phyloP scores from a whole-genome alignment of 2,797 vertebrate genomes.

The Uromys caudimaculatus region DNA sequence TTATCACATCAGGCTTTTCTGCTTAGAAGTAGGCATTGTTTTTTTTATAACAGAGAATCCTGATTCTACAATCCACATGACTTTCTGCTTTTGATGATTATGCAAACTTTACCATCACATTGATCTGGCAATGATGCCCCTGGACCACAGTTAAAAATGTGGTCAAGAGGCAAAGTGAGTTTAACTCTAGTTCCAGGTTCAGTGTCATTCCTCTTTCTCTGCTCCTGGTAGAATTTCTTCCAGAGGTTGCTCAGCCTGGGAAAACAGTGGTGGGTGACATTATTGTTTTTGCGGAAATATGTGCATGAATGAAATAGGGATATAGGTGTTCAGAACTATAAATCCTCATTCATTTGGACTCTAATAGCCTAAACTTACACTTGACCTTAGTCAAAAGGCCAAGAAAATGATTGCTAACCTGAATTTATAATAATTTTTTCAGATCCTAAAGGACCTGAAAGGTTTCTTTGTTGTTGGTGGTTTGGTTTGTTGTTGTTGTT shows the following conservation, averaged over 20 bases:
- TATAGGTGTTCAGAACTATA: not conserved
- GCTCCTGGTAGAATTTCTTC: not conserved
- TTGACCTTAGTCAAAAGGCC: no score
- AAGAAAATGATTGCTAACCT: not conserved
- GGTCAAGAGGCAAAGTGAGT: not conserved
- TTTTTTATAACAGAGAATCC: conserved; percentile 8
- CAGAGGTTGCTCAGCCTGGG: not conserved
- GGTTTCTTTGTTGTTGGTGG: conserved; percentile 1
- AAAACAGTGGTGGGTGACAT: not conserved
- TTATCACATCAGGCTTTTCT: not conserved
- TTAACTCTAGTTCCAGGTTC: conserved; percentile 3
- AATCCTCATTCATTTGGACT: conserved; percentile 21
- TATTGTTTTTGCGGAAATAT: not conserved
- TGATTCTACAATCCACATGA: not conserved
- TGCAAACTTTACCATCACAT: not conserved
- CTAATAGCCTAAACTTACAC: not conserved
- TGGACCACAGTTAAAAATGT: not conserved
- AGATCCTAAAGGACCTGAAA: not conserved
- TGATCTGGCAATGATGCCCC: not conserved
- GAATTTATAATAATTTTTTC: conserved; percentile 19
- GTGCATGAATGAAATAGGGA: not conserved
- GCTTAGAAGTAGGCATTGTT: not conserved
- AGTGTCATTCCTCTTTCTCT: not conserved
- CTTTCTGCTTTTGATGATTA: conserved; percentile 46
- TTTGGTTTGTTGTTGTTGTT: conserved; percentile 34